phyloP scores from a whole-genome alignment of 2,888 invertebrate species.

The Conus canariensis region DNA sequence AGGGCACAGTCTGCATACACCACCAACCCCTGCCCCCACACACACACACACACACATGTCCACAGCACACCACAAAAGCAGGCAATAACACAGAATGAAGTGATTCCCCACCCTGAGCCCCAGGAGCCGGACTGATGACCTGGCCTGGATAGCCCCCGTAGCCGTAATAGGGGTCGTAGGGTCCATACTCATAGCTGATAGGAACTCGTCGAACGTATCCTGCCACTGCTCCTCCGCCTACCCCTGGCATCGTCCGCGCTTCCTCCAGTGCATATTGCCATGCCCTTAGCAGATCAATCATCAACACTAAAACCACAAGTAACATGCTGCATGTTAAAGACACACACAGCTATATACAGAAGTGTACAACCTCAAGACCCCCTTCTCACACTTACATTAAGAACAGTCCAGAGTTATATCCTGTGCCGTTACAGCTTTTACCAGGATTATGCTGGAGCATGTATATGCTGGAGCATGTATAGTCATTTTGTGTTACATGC shows the following conservation, averaged over 20 bases:
- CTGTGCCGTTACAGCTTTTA: no score
- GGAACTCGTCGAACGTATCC: conserved; percentile 24
- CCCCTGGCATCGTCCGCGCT: conserved; percentile 55
- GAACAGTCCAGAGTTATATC: no score
- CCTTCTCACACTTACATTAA: no score
- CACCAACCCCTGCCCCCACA: neutral
- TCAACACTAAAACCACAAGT: neutral
- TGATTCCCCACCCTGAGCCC: conserved; percentile 40
- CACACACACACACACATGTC: conserved; percentile 1
- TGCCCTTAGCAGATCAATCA: conserved; percentile 56
- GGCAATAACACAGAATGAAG: neutral
- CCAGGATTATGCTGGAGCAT: no score
- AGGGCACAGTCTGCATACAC: neutral
- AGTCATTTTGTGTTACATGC: no score
- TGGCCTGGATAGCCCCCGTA: conserved; percentile 49
- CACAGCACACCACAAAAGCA: neutral
- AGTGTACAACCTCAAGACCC: no score
- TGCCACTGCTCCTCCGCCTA: neutral
- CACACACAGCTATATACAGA: neutral
- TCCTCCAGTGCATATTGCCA: conserved; percentile 74
- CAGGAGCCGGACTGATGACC: conserved; percentile 41
- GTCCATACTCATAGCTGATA: conserved; percentile 8
- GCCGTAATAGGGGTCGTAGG: neutral
- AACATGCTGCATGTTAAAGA: neutral
- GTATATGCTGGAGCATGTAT: no score